Evolutionary conservation across 2,888 invertebrate species (phyloP).

Genomic region (Euspilapteryx auroguttella): DNA sequence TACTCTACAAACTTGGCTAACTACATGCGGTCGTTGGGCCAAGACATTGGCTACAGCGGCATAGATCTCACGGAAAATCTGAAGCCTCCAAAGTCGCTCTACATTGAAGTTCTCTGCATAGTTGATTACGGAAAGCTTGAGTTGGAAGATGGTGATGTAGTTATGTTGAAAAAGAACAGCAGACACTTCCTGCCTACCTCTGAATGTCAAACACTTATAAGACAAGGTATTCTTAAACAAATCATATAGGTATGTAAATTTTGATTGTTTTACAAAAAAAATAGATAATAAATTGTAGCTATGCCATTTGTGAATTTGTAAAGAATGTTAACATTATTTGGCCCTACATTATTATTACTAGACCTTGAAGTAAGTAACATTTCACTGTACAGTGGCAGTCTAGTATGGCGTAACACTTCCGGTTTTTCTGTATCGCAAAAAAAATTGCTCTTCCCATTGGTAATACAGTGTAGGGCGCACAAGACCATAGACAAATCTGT

Average conservation of each 20-base stretch:
- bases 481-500: too few relatives aligned
- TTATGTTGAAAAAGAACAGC: constrained; percentile 87
- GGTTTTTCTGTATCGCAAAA: too few relatives aligned
- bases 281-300: constrained; percentile 1
- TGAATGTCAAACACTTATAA: constrained; percentile 87
- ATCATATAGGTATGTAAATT: constrained; percentile 43
- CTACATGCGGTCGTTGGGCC: constrained; percentile 90
- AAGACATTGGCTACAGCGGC: constrained; percentile 67
- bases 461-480: too few relatives aligned
- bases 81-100: constrained; percentile 89
- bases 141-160: constrained; percentile 88
- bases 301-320: neutral
- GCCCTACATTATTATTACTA: too few relatives aligned
- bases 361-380: too few relatives aligned
- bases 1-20: constrained; percentile 84
- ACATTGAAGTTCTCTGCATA: constrained; percentile 88
- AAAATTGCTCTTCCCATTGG: too few relatives aligned
- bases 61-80: constrained; percentile 86
- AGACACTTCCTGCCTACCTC: constrained; percentile 87
- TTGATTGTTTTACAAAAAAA: too few relatives aligned
- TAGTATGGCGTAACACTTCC: too few relatives aligned
- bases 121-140: constrained; percentile 93
- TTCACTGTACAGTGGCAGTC: too few relatives aligned
- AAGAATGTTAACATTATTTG: too few relatives aligned
- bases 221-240: constrained; percentile 87